These are phyloP conservation scores for Adelphocoris suturalis DNA, from an alignment of 2,888 invertebrate species.

Conservation along the genomic window DNA sequence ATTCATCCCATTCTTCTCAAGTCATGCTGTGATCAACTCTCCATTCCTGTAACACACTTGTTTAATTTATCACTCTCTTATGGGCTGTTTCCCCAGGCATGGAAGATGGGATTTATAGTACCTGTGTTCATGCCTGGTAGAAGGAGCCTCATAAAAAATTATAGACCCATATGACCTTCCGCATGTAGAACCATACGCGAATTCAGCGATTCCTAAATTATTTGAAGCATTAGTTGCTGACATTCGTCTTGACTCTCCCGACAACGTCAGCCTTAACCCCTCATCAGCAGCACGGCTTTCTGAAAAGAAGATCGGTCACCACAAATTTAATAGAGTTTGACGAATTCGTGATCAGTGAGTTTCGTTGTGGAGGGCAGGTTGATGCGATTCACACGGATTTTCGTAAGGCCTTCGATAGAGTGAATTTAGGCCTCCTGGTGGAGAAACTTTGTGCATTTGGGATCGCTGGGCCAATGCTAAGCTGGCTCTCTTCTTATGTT, in stretches of 20 bases:
- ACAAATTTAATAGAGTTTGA: not conserved
- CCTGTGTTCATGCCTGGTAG: not conserved
- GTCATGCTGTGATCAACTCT: no score
- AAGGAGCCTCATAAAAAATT: not conserved
- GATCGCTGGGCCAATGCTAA: not conserved
- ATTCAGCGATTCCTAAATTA: not conserved
- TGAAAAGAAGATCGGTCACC: not conserved
- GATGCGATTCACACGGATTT: not conserved
- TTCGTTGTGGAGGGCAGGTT: not conserved
- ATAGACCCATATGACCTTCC: not conserved
- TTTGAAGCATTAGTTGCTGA: not conserved
- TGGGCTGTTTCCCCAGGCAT: no score
- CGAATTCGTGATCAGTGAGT: not conserved
- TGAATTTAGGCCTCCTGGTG: not conserved
- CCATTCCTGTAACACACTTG: no score
- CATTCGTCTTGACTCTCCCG: not conserved
- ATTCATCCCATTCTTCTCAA: no score
- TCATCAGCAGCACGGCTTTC: conserved; percentile 18
- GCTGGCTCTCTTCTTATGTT: not conserved
- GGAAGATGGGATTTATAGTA: no score
- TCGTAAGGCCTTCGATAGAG: not conserved
- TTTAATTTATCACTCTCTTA: no score
- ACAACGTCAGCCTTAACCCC: not conserved
- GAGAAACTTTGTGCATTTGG: not conserved
- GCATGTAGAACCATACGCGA: no score